Evolutionary conservation across 2,888 invertebrate genomes (phyloP), one percentile per base, ranked within the genome.

Genomic region (Eristalis intricaria): DNA sequence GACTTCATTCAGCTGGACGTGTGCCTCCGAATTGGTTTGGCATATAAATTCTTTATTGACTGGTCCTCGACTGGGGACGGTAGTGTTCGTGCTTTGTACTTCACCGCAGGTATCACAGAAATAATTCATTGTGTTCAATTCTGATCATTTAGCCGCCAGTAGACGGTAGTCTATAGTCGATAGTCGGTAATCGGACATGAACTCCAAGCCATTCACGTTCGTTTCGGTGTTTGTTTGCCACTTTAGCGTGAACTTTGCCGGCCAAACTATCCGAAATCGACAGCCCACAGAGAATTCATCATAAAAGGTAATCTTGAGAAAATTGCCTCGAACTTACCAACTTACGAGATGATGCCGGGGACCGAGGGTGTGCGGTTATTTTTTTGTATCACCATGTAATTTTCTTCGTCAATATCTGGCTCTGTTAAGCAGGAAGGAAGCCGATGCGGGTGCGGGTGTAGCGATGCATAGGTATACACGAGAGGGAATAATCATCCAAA

Each of bases 61-160:
- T 75, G 70, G 15, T 50, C 78, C 75, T 50, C 61, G 56, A 68
- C 29, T 32, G 58, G 50, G 68, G 40, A 68, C 50, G 50, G 50
- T 1, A 19, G 66, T 78, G 64, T 78, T 58, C 77, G 63, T 75
- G 60, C 50, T 50, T 69, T 22, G 56, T 64, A 84, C 70, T 65
- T 61, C 84, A 75, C 69, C 74, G 38, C 86, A 82, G 78, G 86
- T 86, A 86, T 73, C 74, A 73, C 77, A 70, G 60, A 74, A 78
- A 78, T 70, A 69, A 58, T 78, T 86, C 82, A 77, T 78, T 50
- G 50, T 81, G 73, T 77, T 74, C 60, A 61, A 77, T 74, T 74
- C 75, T 69, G 76, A 76, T 64, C 68, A 63, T 70, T 70, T 58
- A 22, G 35, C 29, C 26, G 61, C 19, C 50, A 0, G 50, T 50